phyloP scores from a whole-genome alignment of 1,140 invertebrate genomes.

The Drosophila nannoptera region DNA sequence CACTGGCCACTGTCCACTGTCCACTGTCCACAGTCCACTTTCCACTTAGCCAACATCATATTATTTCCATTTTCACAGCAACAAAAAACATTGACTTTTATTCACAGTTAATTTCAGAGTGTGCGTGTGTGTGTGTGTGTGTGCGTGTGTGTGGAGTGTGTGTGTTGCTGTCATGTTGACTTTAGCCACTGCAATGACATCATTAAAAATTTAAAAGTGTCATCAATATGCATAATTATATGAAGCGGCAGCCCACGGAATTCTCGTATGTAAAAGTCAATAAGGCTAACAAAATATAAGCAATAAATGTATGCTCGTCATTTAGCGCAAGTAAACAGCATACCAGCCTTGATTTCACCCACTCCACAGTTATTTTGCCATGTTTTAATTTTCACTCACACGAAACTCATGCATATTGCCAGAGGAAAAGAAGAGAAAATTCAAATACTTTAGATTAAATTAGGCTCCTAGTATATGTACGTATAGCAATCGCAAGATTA shows the following conservation, averaged over 20 bases:
- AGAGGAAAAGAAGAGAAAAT: no score
- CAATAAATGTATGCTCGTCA: slow-evolving; percentile 28
- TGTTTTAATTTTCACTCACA: slow-evolving; percentile 2
- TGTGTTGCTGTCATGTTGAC: slow-evolving; percentile 58
- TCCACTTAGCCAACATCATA: slow-evolving; percentile 23
- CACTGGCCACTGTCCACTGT: no score
- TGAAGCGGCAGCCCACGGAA: slow-evolving; percentile 5
- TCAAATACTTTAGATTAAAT: slow-evolving; percentile 44
- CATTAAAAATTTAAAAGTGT: slow-evolving; percentile 54
- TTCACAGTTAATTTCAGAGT: slow-evolving; percentile 41
- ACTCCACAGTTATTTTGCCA: slow-evolving; percentile 11
- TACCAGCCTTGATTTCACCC: slow-evolving; percentile 19
- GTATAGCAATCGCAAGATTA: slow-evolving; percentile 20
- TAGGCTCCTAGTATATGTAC: slow-evolving; percentile 43
- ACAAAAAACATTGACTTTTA: slow-evolving; percentile 45
- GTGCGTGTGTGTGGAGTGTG: slow-evolving; percentile 12
- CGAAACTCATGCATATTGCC: slow-evolving; percentile 32
- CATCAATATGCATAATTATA: slow-evolving; percentile 51
- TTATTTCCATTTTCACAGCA: slow-evolving; percentile 46
- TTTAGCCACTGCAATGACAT: slow-evolving; percentile 60
- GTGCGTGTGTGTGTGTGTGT: slow-evolving; percentile 11
- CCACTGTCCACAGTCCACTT: neutral
- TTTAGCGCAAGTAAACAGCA: slow-evolving; percentile 31
- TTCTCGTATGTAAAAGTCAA: slow-evolving; percentile 35
- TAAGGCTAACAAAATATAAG: slow-evolving; percentile 16